Conservation (phyloP, 2,888 invertebrate species). For the Folsomia manolachei region DNA sequence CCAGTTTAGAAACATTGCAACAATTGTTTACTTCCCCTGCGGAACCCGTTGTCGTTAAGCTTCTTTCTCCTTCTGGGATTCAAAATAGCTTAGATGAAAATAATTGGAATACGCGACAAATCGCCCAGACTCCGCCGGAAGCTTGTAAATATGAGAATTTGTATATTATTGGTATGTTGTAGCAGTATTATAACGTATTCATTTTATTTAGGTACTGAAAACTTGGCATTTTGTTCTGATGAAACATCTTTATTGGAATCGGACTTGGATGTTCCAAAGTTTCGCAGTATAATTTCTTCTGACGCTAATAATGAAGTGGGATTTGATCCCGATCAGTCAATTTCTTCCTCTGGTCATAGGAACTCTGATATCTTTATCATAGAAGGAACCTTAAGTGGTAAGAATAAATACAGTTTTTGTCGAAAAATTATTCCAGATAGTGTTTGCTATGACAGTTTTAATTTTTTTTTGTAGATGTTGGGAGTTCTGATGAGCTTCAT, state of each 20-base stretch:
- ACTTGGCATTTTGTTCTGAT: constrained; percentile 29
- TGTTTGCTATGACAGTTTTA: neutral
- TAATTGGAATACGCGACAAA: constrained; percentile 21
- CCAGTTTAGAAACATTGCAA: constrained; percentile 73
- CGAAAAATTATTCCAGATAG: neutral
- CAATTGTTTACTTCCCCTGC: constrained; percentile 62
- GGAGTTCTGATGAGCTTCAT: constrained; percentile 51
- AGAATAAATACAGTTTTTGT: neutral
- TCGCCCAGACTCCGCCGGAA: constrained; percentile 19
- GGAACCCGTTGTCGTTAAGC: constrained; percentile 58
- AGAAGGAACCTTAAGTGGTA: constrained; percentile 27
- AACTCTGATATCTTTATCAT: constrained; percentile 43
- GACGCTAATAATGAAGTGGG: constrained; percentile 39
- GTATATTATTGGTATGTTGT: neutral
- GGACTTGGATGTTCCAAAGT: constrained; percentile 43
- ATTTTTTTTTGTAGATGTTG: constrained; percentile 31
- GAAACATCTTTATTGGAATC: constrained; percentile 41
- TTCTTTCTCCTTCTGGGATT: constrained; percentile 59
- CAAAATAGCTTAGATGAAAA: constrained; percentile 47
- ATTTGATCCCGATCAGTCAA: constrained; percentile 10
- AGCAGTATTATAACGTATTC: too few relatives aligned
- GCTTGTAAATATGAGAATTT: constrained; percentile 22
- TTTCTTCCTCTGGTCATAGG: constrained; percentile 29
- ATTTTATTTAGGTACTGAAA: neutral
- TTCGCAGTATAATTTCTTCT: constrained; percentile 39